phyloP scores from a whole-genome alignment of 1,140 invertebrate genomes.

The Cryptotermes secundus region DNA sequence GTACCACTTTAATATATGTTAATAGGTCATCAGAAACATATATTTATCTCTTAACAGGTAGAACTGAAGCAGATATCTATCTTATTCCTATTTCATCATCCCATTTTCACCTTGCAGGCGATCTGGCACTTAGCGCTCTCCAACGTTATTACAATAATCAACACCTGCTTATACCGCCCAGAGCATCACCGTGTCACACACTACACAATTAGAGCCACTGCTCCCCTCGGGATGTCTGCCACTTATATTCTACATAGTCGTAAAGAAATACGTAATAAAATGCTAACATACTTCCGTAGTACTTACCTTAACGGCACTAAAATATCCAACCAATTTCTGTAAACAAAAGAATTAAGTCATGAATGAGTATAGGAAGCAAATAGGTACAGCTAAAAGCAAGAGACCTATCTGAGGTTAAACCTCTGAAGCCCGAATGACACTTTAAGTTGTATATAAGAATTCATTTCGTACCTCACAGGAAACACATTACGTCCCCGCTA shows the following conservation, averaged over 20 bases:
- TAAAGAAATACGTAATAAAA: neutral
- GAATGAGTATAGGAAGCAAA: no score
- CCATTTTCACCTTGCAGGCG: conserved; percentile 14
- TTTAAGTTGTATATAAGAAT: no score
- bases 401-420: no score
- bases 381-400: no score
- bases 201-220: neutral
- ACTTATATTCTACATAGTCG: neutral
- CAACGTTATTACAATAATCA: conserved; percentile 8
- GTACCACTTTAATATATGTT: neutral
- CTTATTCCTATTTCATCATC: neutral
- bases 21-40: neutral
- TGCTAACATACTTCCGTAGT: neutral
- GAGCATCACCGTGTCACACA: neutral
- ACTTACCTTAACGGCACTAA: no score
- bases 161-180: neutral
- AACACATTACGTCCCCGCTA: no score
- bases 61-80: neutral
- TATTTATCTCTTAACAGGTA: neutral
- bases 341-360: no score
- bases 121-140: neutral
- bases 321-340: no score
- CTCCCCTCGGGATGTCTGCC: neutral
- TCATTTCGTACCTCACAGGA: no score
- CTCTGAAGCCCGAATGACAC: no score